Evolutionary conservation across 2,113 vertebrate species (phyloP), one percentile per base, ranked within the genome.

Genomic region (Nettapus auritus): DNA sequence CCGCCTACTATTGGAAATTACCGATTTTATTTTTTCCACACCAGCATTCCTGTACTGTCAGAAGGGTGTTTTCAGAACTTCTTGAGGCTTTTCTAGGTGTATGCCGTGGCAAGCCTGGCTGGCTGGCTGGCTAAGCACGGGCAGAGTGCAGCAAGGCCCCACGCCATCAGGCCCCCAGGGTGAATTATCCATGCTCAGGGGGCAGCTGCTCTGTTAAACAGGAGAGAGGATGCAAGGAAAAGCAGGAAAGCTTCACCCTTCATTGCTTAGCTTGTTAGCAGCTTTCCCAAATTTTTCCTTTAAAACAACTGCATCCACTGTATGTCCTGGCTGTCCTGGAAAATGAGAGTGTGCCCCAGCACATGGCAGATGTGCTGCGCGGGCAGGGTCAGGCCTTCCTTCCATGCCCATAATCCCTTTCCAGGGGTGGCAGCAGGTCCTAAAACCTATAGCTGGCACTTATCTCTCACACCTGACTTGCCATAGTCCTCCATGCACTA

Each of bases 101-200:
- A 75, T 69, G 44, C 78, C 25, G 10, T 2, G 21, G 40, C 8
- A 9, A 80, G 53, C 33, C n/a, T 1, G 1, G 31, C 13, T 69
- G 42, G 31, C 13, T 69, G 42, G 31, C 36, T 29, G 16, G 16
- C 53, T 56, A 9, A 53, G 3, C n/a, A 53, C 13, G 5, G 26
- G 9, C 16, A 36, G 52, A 38, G 34, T 0, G 1, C 11, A 6
- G 38, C 2, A 15, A 0, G 8, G 19, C 15, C 28, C 6, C 5
- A 0, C 3, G 48, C 60, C 21, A 14, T 8, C 48, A 57, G 8
- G 13, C 4, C 18, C 9, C 25, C 46, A 18, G 34, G 46, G 25
- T 46, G 33, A 42, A 36, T 13, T 8, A 26, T 11, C 46, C 8
- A 5, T 0, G 0, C 26, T n/a, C 2, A 6, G 36, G 26, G 22